These are phyloP conservation scores for Pavo muticus DNA, from an alignment of 2,113 vertebrate species.

Conservation along the genomic window DNA sequence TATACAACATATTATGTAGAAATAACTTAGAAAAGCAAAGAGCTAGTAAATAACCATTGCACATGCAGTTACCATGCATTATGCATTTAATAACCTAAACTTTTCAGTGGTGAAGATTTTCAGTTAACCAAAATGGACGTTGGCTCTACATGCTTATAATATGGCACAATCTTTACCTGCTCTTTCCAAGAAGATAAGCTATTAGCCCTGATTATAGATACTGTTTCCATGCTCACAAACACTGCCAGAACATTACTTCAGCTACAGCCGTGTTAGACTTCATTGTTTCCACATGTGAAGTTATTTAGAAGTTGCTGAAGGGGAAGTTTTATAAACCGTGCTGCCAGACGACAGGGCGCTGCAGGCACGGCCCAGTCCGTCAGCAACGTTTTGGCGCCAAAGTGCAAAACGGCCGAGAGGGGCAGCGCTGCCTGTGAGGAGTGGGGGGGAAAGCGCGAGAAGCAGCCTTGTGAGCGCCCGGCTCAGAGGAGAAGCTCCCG, in stretches of 20 bases:
- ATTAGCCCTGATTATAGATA: constrained; percentile 1
- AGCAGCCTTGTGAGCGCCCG: fast-evolving
- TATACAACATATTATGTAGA: constrained; percentile 49
- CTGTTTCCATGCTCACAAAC: constrained; percentile 15
- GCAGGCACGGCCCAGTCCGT: too few species aligned
- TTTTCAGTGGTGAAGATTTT: constrained; percentile 35
- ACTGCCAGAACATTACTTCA: background rate
- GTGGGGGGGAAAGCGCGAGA: fast-evolving
- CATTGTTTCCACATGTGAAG: background rate
- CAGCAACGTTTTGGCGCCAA: background rate
- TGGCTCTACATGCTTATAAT: background rate
- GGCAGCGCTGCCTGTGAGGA: background rate
- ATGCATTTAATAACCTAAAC: constrained; percentile 38
- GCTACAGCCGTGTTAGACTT: background rate
- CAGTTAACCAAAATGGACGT: constrained; percentile 14
- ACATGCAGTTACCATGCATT: background rate
- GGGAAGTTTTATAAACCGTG: background rate
- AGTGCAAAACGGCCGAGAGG: background rate
- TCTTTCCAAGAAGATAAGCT: background rate
- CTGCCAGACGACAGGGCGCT: background rate
- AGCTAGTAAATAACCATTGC: constrained; percentile 29
- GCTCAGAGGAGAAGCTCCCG: background rate
- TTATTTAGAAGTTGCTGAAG: background rate
- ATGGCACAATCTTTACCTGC: background rate
- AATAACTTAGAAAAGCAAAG: constrained; percentile 50